phyloP scores from a whole-genome alignment of 2,888 invertebrate species.

The Calameuta pallipes region DNA sequence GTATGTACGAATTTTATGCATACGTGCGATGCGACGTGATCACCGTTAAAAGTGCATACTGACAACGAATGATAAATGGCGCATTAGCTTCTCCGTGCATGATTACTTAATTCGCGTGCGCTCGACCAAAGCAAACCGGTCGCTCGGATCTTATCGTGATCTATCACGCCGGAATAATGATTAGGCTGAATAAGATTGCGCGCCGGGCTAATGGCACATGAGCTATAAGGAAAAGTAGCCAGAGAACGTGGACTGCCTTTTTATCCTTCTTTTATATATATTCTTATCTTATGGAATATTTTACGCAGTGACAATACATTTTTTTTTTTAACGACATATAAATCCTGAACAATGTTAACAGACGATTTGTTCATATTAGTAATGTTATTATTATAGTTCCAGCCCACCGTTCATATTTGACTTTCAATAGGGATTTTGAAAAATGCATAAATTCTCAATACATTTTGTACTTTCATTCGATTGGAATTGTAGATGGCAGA shows the following conservation, averaged over 20 bases:
- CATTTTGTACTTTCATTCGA: not conserved
- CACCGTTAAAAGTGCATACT: constrained; percentile 23
- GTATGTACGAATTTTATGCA: not conserved
- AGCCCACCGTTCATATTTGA: not conserved
- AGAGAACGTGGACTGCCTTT: not conserved
- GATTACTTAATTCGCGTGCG: constrained; percentile 60
- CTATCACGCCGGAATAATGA: constrained; percentile 54
- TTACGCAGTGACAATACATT: not conserved
- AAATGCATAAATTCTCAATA: not conserved
- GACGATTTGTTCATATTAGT: not conserved
- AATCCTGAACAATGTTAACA: not conserved
- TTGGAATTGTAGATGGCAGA: not conserved
- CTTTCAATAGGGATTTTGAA: not conserved
- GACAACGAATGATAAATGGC: constrained; percentile 57
- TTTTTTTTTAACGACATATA: not conserved
- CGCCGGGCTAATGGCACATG: not conserved
- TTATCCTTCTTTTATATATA: not conserved
- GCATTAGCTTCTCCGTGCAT: constrained; percentile 46
- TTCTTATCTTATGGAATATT: not conserved
- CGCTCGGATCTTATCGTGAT: constrained; percentile 54
- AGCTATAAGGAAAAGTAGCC: not conserved
- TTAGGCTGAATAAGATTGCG: constrained; percentile 20
- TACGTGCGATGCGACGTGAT: not conserved
- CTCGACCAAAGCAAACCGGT: constrained; percentile 48
- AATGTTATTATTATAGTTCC: not conserved